Percentiles rank a stretch among this genome's conserved stretches.
Conservation (phyloP, 2,888 invertebrate genomes). For the Scaeva pyrastri region DNA sequence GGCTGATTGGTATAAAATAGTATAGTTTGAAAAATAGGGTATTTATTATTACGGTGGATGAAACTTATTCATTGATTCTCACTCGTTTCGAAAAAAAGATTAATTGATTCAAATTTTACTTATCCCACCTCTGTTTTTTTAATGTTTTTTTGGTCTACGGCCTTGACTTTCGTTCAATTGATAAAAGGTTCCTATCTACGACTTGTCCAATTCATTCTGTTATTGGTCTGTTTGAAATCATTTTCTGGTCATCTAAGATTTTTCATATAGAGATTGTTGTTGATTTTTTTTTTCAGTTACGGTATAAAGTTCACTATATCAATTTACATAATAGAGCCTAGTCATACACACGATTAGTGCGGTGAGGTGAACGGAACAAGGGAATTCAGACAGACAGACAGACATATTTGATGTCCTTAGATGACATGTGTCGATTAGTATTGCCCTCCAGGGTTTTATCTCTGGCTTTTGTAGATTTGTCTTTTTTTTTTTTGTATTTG, state of each 20-base stretch:
- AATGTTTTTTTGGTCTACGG: not conserved
- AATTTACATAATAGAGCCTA: slow-evolving; percentile 45
- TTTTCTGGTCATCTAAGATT: slow-evolving; percentile 12
- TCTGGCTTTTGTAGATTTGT: not conserved
- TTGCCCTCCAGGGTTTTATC: not conserved
- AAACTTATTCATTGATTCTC: no score
- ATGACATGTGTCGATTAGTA: not conserved
- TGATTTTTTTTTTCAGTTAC: not conserved
- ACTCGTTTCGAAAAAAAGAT: no score
- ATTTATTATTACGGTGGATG: no score
- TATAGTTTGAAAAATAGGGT: no score
- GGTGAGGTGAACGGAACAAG: not conserved
- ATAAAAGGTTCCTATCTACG: not conserved
- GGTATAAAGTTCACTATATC: slow-evolving; percentile 17
- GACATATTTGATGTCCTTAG: slow-evolving; percentile 1
- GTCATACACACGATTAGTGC: slow-evolving; percentile 23
- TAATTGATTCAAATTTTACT: no score
- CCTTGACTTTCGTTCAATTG: not conserved
- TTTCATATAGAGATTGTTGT: not conserved
- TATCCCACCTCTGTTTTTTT: not conserved
- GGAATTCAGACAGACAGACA: not conserved
- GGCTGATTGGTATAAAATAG: no score
- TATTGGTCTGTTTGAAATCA: slow-evolving; percentile 13
- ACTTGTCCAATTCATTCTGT: not conserved
- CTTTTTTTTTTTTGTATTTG: no score